A percentile compares a stretch with the other conserved stretches of the same genome.
phyloP scores from a whole-genome alignment of 2,888 invertebrate species.

The Caradrina kadenii region DNA sequence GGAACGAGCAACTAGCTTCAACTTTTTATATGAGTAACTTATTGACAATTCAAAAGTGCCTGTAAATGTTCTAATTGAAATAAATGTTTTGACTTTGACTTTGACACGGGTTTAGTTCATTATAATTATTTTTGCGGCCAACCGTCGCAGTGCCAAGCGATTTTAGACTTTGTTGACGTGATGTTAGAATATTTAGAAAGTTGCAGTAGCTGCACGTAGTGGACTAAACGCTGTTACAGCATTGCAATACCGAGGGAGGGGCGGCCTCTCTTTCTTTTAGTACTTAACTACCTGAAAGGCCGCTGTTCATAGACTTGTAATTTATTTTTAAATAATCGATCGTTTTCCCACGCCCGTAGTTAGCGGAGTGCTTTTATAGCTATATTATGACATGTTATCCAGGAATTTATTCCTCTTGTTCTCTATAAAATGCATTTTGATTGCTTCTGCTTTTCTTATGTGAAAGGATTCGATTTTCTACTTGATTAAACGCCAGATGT shows the following conservation, averaged over 20 bases:
- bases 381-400: too few species aligned
- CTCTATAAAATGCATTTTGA: too few species aligned
- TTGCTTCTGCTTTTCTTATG: too few species aligned
- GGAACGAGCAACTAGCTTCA: too few species aligned
- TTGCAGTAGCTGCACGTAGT: neutral
- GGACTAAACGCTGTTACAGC: neutral
- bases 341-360: neutral
- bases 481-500: too few species aligned
- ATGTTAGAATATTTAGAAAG: neutral
- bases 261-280: neutral
- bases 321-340: constrained; percentile 1
- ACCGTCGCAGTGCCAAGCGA: neutral
- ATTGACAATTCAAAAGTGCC: too few species aligned
- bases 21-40: too few species aligned
- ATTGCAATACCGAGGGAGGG: constrained; percentile 1
- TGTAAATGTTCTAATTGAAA: too few species aligned
- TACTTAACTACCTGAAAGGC: constrained; percentile 1
- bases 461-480: too few species aligned
- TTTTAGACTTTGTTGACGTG: neutral
- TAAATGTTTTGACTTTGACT: too few species aligned
- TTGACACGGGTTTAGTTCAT: neutral
- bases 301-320: neutral
- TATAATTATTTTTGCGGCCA: neutral
- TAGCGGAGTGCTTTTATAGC: neutral
- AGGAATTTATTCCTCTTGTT: too few species aligned